Evolutionary conservation across 2,797 vertebrate species (phyloP), one percentile per base, ranked within the genome.

Genomic region (Ara ararauna): DNA sequence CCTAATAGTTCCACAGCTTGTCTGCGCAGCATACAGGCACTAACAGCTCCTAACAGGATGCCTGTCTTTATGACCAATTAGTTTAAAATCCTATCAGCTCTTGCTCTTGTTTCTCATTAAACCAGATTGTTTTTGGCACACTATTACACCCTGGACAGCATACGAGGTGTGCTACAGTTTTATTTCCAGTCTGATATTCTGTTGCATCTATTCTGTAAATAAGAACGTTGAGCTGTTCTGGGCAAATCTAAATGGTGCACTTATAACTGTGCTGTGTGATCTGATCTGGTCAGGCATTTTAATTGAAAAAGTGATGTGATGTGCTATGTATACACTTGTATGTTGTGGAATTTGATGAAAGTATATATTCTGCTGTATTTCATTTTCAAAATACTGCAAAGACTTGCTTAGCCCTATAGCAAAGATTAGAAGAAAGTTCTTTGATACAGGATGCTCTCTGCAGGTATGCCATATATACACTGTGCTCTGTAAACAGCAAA

Each of bases 81-180:
- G 78, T 84, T 93, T 87, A 90, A 93, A 96, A 93, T 91, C 60
- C 74, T 60, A 89, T 73, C 93, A 65, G 77, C 53, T 94, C 87
- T 68, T 83, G 26, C 60, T 91, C 80, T 82, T 90, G 60, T 96
- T 97, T 91, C 90, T 92, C 87, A 92, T 95, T 94, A 93, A 93
- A 80, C 72, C 75, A 82, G 30, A 54, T 72, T 85, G n/a, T 1
- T 3, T 90, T 92, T 87, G 80, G 75, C 88, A 80, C 47, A 73
- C 8, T 47, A 42, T 87, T 92, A 81, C 23, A 85, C 47, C 11
- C 26, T 68, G 76, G 90, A 89, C 68, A 90, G 15, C 29, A 23
- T 13, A 58, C 1, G 2, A 93, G 47, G 74, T 90, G 30, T 82
- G 90, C 66, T 93, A 17, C 20, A 18, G 29, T 87, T 94, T 93